Base-by-base conservation (phyloP, 2,113 vertebrate genomes). In the Diadophis punctatus region DNA sequence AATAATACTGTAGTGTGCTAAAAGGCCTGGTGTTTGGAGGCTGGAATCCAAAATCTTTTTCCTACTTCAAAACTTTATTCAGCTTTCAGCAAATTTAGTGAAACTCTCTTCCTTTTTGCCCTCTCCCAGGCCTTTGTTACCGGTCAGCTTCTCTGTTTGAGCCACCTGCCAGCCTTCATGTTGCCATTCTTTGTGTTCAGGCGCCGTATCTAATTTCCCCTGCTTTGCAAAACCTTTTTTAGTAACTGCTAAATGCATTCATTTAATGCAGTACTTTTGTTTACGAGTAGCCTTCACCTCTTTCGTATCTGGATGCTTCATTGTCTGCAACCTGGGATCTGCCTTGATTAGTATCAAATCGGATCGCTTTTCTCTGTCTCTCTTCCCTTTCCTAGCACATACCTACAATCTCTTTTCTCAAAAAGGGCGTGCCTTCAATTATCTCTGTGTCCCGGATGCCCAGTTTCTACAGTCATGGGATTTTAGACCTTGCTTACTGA, bases 181-280 rank as follows among this genome's bases (percentile, higher is more conserved):
- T 87, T 53, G 60, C 58, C 86, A 30, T 53, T 58, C 46, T 90
- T 90, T 86, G 30, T 63, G 55, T 52, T 34, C 88, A 86, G 88
- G 43, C 46, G 22, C 88, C n/a, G n/a, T 86, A 52, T 93, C 88
- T 85, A 18, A 90, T 90, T 93, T 86, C 92, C 92, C 60, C 30
- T 39, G 12, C 88, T 89, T 39, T 39, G 20, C 53, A 86, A 90
- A 55, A 84, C 58, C 88, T 86, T 51, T 90, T 90, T 90, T 86
- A 27, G n/a, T 30, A n/a, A 58, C 74, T 52, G 46, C 46, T 60
- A 39, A 68, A 89, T 60, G 49, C 16, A 55, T 46, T 80, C 18
- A 7, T 74, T 92, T 55, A 53, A 74, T 55, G 34, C 60, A 46
- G 43, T 39, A 9, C 85, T 89, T 58, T 49, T n/a, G 3, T 88